Conservation (phyloP, 2,888 invertebrate species). For the Folsomia manolachei region DNA sequence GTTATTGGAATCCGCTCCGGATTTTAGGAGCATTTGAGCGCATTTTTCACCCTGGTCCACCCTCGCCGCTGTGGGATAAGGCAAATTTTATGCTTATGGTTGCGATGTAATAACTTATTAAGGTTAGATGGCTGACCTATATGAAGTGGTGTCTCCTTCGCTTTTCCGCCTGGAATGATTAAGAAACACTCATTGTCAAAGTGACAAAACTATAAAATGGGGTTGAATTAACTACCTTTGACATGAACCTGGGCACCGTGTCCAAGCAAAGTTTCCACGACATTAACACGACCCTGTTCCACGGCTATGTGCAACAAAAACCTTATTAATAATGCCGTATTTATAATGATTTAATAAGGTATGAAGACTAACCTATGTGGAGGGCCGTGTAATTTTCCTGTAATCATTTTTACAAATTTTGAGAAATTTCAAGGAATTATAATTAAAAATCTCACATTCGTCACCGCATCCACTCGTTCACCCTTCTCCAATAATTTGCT, state of each 20-base stretch:
- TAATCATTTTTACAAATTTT: neutral
- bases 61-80: no score
- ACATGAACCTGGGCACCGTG: conserved; percentile 97
- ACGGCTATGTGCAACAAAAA: conserved; percentile 89
- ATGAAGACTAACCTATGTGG: no score
- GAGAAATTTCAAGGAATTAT: no score
- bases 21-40: conserved; percentile 94
- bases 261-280: conserved; percentile 91
- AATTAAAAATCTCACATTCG: conserved; percentile 80
- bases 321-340: no score
- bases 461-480: conserved; percentile 91
- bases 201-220: no score
- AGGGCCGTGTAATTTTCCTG: conserved; percentile 98
- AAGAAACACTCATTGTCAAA: neutral
- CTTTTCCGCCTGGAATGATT: conserved; percentile 65
- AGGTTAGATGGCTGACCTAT: no score
- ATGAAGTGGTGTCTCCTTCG: conserved; percentile 92
- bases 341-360: no score
- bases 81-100: no score
- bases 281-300: conserved; percentile 86
- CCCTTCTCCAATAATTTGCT: conserved; percentile 93
- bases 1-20: conserved; percentile 94
- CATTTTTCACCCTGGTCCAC: conserved; percentile 88
- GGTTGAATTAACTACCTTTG: conserved; percentile 66
- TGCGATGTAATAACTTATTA: no score